Conservation (phyloP, 2,888 invertebrate species). For the Tiliacea citrago region DNA sequence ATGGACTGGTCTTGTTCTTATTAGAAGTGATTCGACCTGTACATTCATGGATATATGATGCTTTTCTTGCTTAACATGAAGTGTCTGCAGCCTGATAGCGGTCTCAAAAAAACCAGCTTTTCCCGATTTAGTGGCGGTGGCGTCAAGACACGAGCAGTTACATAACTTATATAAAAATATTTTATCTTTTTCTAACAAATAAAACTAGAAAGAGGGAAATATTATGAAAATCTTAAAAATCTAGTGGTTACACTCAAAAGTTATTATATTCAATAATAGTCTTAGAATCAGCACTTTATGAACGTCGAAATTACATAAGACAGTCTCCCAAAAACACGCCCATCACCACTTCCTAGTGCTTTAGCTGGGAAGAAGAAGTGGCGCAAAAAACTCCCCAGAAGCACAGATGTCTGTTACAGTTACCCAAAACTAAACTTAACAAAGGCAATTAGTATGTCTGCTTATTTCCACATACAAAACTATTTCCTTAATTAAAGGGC, state of each 20-base stretch:
- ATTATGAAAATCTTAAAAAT: not conserved
- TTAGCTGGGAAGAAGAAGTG: not conserved
- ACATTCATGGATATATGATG: slow-evolving; percentile 30
- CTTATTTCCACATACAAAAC: slow-evolving; percentile 19
- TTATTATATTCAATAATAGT: not conserved
- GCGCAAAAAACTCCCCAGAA: not conserved
- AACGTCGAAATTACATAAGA: not conserved
- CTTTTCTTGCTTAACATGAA: slow-evolving; percentile 43
- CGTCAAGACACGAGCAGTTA: not conserved
- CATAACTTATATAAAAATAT: slow-evolving; percentile 21
- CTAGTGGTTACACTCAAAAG: not conserved
- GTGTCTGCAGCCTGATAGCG: slow-evolving; percentile 9
- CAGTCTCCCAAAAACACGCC: not conserved
- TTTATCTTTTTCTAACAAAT: not conserved
- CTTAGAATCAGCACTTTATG: not conserved
- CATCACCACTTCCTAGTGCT: not conserved
- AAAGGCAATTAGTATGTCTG: slow-evolving; percentile 5
- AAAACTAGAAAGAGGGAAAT: not conserved
- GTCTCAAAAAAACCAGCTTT: slow-evolving; percentile 29
- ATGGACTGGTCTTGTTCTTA: slow-evolving; percentile 16
- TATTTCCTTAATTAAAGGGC: not conserved
- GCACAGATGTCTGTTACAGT: not conserved
- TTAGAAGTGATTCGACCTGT: slow-evolving; percentile 32
- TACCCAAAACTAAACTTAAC: slow-evolving; percentile 5
- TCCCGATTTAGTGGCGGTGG: slow-evolving; percentile 8